Conservation (phyloP, 2,888 invertebrate species). For the Epistrophe eligans region DNA sequence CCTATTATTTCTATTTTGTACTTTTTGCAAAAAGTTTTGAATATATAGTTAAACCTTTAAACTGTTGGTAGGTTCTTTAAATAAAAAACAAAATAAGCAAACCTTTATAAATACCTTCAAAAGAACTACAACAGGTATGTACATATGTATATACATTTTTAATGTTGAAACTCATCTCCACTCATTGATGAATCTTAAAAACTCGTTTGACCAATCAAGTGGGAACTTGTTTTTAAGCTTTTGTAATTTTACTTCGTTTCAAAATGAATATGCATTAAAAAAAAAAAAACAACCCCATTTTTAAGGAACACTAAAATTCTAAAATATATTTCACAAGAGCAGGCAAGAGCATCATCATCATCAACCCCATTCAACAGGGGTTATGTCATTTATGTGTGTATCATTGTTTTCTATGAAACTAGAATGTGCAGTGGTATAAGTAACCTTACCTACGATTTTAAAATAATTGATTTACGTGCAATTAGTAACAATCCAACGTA, state of each 20-base stretch:
- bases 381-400: constrained; percentile 5
- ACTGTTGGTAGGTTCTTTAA: too few species aligned
- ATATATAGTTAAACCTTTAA: too few species aligned
- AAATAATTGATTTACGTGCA: constrained; percentile 52
- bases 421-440: too few species aligned
- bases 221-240: background rate
- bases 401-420: background rate
- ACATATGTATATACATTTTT: too few species aligned
- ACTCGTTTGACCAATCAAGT: too few species aligned
- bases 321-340: constrained; percentile 28
- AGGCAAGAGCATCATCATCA: background rate
- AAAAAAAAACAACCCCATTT: background rate
- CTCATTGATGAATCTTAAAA: too few species aligned
- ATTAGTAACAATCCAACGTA: constrained; percentile 72
- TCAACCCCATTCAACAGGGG: constrained; percentile 27
- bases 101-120: too few species aligned
- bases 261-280: background rate
- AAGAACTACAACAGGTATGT: too few species aligned
- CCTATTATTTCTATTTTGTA: too few species aligned
- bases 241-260: background rate
- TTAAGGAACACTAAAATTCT: background rate
- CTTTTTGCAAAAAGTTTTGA: too few species aligned
- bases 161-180: too few species aligned
- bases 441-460: background rate
- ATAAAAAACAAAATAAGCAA: too few species aligned